phyloP scores from a whole-genome alignment of 2,113 vertebrate species.

The Solenodon paradoxus region DNA sequence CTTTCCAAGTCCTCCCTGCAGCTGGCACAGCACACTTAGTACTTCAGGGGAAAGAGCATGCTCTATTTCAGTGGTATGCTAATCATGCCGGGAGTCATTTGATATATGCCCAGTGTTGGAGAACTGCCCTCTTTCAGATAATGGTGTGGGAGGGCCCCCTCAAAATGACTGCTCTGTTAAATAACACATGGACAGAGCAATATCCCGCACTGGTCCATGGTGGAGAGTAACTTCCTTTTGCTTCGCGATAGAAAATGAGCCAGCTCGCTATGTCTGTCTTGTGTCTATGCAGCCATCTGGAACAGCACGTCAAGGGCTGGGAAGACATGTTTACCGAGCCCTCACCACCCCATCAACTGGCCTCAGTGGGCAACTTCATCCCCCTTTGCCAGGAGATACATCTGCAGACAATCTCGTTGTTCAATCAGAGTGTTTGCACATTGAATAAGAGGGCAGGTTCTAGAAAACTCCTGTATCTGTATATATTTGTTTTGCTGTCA shows the following conservation, averaged over 20 bases:
- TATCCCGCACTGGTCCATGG: neutral
- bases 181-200: neutral
- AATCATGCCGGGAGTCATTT: conserved; percentile 49
- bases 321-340: neutral
- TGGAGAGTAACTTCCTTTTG: neutral
- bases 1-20: conserved; percentile 53
- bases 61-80: conserved; percentile 36
- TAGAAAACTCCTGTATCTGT: conserved; percentile 46
- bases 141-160: conserved; percentile 5
- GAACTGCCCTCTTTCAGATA: conserved; percentile 41
- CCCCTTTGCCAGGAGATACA: conserved; percentile 32
- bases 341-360: neutral
- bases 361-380: conserved; percentile 2
- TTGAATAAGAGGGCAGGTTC: conserved; percentile 37
- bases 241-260: conserved; percentile 8
- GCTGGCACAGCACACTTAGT: conserved; percentile 51
- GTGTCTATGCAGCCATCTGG: neutral
- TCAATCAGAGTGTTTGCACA: conserved; percentile 48
- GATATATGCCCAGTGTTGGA: conserved; percentile 17
- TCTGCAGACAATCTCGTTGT: conserved; percentile 45
- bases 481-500: conserved; percentile 68
- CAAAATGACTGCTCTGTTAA: neutral
- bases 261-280: neutral
- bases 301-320: neutral
- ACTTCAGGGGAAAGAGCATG: conserved; percentile 22